A percentile compares a stretch with the other conserved stretches of the same genome.
Conservation (phyloP, 2,888 invertebrate genomes). For the Drosophila planitibia region DNA sequence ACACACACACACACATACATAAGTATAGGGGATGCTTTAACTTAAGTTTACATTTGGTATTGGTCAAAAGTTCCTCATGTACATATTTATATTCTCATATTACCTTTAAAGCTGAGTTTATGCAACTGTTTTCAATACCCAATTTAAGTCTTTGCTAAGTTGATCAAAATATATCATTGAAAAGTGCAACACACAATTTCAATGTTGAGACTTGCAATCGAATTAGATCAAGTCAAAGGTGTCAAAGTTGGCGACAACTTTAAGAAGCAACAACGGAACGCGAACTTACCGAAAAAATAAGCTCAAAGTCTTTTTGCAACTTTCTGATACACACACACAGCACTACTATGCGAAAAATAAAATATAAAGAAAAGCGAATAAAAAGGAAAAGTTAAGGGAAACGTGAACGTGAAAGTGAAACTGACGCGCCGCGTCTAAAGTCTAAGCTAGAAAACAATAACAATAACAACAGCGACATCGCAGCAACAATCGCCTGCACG, state of each 20-base stretch:
- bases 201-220: neutral
- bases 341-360: conserved; percentile 23
- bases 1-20: conserved; percentile 19
- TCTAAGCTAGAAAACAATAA: conserved; percentile 9
- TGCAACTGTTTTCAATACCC: neutral
- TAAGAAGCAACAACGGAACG: neutral
- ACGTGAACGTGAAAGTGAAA: conserved; percentile 5
- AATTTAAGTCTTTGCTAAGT: neutral
- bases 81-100: too few species aligned
- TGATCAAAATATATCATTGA: neutral
- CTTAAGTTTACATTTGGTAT: too few species aligned
- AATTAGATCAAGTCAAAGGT: neutral
- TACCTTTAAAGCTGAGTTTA: neutral
- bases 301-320: neutral
- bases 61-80: neutral
- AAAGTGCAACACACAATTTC: neutral
- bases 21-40: too few species aligned
- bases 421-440: neutral
- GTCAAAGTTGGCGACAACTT: neutral
- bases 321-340: neutral
- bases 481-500: conserved; percentile 6
- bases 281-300: neutral
- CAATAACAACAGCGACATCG: conserved; percentile 1
- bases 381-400: neutral
- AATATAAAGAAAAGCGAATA: neutral